These are phyloP conservation scores for Orycteropus afer DNA, from an alignment of 2,113 vertebrate species.

Conservation along the genomic window DNA sequence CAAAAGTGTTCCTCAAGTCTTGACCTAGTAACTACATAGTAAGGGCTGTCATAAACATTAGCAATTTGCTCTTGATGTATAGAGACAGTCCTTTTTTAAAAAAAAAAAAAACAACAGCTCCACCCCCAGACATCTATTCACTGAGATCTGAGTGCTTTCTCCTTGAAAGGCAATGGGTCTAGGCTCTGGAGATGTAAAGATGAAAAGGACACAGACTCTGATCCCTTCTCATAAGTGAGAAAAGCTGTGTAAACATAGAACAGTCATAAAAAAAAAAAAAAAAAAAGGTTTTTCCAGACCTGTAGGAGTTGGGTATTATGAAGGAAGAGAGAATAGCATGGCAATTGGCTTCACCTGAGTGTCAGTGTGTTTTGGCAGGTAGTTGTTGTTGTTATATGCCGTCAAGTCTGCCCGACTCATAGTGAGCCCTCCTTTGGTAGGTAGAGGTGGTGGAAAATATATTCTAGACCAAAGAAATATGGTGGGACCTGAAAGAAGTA, in stretches of 20 bases:
- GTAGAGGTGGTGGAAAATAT: not conserved
- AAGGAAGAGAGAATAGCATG: not conserved
- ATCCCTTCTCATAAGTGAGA: not conserved
- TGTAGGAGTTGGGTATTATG: not conserved
- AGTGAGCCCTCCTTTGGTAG: too few species aligned
- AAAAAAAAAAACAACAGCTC: too few species aligned
- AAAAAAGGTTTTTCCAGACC: not conserved
- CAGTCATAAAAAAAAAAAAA: not conserved
- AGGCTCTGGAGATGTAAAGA: not conserved
- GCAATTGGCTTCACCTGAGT: not conserved
- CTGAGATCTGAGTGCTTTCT: not conserved
- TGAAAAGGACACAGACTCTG: not conserved
- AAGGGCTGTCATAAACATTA: not conserved
- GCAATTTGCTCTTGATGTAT: not conserved
- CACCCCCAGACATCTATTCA: not conserved
- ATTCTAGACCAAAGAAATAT: not conserved
- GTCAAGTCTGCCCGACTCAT: too few species aligned
- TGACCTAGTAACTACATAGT: not conserved
- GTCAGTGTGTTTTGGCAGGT: not conserved
- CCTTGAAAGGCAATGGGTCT: not conserved
- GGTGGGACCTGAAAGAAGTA: not conserved
- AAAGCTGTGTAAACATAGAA: not conserved
- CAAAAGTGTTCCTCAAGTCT: not conserved
- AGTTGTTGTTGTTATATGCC: too few species aligned
- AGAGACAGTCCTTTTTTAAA: not conserved